Evolutionary conservation across 2,113 vertebrate species (phyloP), one percentile per base, ranked within the genome.

Genomic region (Calidris pugnax): DNA sequence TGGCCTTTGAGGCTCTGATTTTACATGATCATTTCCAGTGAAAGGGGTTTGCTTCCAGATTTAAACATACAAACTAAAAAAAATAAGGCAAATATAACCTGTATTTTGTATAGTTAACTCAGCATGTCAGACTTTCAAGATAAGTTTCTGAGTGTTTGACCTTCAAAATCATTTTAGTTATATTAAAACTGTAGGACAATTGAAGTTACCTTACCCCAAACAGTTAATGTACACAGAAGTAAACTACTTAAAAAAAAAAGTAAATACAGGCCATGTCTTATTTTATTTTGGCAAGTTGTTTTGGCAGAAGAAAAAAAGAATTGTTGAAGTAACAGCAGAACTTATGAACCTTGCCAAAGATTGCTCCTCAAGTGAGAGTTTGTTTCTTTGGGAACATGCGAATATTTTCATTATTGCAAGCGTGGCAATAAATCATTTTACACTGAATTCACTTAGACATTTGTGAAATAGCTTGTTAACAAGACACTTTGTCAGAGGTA

Each of bases 401-500:
- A 45, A 27, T 66, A 50, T 93, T 77, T 85, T 67, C 37, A 43
- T 88, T 57, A 77, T 84, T 85, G 16, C 30, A 84, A 93, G 20
- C 14, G 12, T 41, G 20, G 28, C 21, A 71, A 95, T 95, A 89
- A 88, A 95, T 96, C 87, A 83, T 80, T 95, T 94, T 83, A 32
- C 30, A 56, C 20, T 21, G 76, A 92, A 80, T 84, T 89, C 4
- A 51, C 71, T 84, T 87, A 71, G 85, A 91, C 39, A 47, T 66
- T 94, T 74, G 37, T 94, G 82, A 95, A 95, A 85, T 83, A 93
- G 53, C 87, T 96, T 60, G 35, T 96, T 96, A 92, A 79, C 41
- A 84, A 67, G 51, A 60, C 2, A 4, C 37, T 93, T 89, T 92
- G 73, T 90, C 76, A 90, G 56, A 81, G 35, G 73, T 69, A 81